Conservation (phyloP, 2,888 invertebrate species). For the Hybos culiciformis region DNA sequence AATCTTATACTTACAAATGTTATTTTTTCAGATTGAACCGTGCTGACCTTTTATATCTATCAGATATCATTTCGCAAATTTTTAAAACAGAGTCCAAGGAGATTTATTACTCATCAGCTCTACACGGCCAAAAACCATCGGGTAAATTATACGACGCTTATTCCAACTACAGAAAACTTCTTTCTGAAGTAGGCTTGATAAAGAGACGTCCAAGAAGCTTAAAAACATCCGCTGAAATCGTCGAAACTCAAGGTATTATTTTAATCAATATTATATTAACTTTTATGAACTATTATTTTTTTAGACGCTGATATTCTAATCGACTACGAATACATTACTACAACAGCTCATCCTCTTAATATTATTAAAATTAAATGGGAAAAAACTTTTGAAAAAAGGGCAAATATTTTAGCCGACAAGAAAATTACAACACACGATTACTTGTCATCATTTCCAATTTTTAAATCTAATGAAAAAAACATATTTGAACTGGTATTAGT, state of each 20-base stretch:
- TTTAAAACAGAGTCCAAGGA: neutral
- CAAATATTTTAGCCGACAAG: neutral
- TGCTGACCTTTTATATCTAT: neutral
- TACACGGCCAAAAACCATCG: neutral
- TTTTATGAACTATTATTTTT: neutral
- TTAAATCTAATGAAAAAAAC: neutral
- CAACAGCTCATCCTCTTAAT: too few relatives aligned
- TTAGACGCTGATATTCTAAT: neutral
- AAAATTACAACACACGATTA: neutral
- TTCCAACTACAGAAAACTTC: conserved; percentile 1
- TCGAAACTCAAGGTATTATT: neutral
- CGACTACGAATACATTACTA: neutral
- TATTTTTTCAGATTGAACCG: too few relatives aligned
- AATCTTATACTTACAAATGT: too few relatives aligned
- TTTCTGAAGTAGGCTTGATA: neutral
- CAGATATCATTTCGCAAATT: neutral
- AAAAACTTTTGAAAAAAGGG: conserved; percentile 3
- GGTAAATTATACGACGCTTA: conserved; percentile 1
- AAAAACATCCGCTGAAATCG: neutral
- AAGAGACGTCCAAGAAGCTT: neutral
- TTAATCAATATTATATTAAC: neutral
- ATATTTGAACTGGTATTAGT: conserved; percentile 4
- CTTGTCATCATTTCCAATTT: conserved; percentile 3
- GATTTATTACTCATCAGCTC: neutral
- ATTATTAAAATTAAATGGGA: conserved; percentile 5